Base-by-base conservation (phyloP, 2,888 invertebrate genomes). In the Cynaeus angustus region DNA sequence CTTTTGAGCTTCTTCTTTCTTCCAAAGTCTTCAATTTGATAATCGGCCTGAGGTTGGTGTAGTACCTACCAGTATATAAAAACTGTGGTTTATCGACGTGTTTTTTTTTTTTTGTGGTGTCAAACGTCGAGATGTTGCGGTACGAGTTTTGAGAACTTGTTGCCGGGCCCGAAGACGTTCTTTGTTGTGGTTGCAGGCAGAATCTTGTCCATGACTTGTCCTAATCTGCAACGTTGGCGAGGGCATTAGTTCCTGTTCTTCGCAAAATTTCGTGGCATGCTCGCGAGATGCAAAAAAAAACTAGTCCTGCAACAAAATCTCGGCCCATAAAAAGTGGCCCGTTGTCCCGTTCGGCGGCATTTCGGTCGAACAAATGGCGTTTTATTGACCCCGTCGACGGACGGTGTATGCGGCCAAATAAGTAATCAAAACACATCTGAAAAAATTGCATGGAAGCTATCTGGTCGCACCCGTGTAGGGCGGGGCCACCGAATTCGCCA, bases 251-350 rank as follows among this genome's bases (percentile, higher is more conserved):
- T 68, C 52, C 61, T 61, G 26, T 28, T 46, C 55, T 48, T 52
- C 50, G 65, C 53, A 58, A 48, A 64, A 56, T 53, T 69, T 55
- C 62, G 53, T 21, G 43, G 43, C 48, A 38, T 33, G 52, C 50
- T 59, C 59, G 45, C 33, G 50, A 56, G 53, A 53, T 69, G 65
- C 65, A 59, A 69, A 65, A n/a, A n/a, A 50, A 69, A 69, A 69
- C 69, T 59, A 43, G 69, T 69, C 53, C 45, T 66, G 59, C 69
- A 69, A 69, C 69, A 65, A 68, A 68, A 69, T 58, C 65, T 65
- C 53, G 52, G 48, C 6, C 41, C 64, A 48, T 46, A 68, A 68
- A 61, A 68, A 68, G 68, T 56, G 38, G 68, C 65, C 53, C 52
- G 59, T 45, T 41, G 69, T 69, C 59, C 69, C 65, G 69, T 68